These are phyloP conservation scores for Metridium senile DNA, from an alignment of 92 coral and sea anemone genomes.

Conservation along the genomic window DNA sequence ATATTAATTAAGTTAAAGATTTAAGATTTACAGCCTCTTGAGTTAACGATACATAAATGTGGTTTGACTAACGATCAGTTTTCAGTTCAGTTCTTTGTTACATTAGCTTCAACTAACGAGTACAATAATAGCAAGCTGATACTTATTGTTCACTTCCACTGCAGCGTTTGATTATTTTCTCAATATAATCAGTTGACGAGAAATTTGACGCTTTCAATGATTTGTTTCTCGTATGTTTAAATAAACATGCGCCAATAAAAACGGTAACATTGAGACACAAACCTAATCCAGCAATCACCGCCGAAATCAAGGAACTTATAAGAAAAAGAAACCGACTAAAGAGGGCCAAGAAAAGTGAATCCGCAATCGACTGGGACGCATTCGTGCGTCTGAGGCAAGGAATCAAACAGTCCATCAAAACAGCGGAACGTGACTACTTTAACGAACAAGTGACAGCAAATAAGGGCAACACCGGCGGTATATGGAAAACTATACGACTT, in stretches of 20 bases:
- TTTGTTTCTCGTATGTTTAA: conserved; percentile 11
- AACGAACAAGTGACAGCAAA: conserved; percentile 47
- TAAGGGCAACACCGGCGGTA: conserved; percentile 14
- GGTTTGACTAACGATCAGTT: too few relatives aligned
- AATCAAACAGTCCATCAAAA: conserved; percentile 23
- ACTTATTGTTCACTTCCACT: too few relatives aligned
- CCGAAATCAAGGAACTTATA: conserved; percentile 32
- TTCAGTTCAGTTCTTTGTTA: too few relatives aligned
- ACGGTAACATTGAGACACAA: conserved; percentile 49
- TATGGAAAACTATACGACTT: conserved; percentile 28
- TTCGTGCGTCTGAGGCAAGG: conserved; percentile 28
- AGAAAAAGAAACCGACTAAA: conserved; percentile 12
- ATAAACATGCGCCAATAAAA: conserved; percentile 44
- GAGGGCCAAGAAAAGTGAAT: conserved; percentile 21
- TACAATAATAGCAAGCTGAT: too few relatives aligned
- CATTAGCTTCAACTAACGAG: too few relatives aligned
- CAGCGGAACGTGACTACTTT: conserved; percentile 16
- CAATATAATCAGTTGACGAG: conserved; percentile 35
- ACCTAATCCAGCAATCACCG: conserved; percentile 50
- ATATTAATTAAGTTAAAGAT: too few relatives aligned
- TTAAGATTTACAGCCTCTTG: too few relatives aligned
- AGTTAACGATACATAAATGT: too few relatives aligned
- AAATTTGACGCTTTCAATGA: conserved; percentile 40
- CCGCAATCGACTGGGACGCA: conserved; percentile 44
- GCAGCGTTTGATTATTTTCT: too few relatives aligned